Evolutionary conservation across 2,888 invertebrate genomes (phyloP), one percentile per base, ranked within the genome.

Genomic region (Drosophila mulleri): DNA sequence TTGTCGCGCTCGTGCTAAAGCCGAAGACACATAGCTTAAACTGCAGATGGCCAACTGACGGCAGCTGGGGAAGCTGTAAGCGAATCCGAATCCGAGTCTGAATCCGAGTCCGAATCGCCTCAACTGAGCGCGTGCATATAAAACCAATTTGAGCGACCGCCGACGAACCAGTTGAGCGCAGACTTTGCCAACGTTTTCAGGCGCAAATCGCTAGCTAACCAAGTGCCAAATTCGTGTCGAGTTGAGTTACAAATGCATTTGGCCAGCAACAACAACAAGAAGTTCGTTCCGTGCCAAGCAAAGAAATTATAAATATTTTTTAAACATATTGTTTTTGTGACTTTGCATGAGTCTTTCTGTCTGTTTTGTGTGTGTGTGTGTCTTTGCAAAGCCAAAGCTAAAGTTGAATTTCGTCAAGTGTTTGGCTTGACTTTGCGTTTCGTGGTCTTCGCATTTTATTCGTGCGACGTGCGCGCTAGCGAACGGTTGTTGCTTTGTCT

Each of bases 401-500:
- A 50, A 69, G 50, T 26, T 81, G 62, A 52, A 67, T 50, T 71
- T 67, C 80, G 85, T 89, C 88, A 89, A 87, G 85, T 89, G 88
- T 80, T 89, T 82, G 69, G 75, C 61, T 58, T 63, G 59, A 69
- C 58, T 70, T 67, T 63, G 53, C 48, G 29, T 18, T 50, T 18
- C 32, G 54, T 75, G 60, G 59, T 60, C 54, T 72, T 64, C 63
- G 56, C 35, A 48, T 73, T 85, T 87, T 88, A 86, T 84, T 90
- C 84, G 90, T 88, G 79, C 75, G 87, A 86, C 89, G 90, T 86
- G 84, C 75, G 73, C 79, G 67, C 54, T 75, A 81, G 87, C 86
- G 90, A 88, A 90, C 86, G 86, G 86, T 86, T 86, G 90, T 88
- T 83, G 78, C 71, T 76, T 87, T 88, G 83, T 82, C 75, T 84